A percentile compares a stretch with the other conserved stretches of the same genome.
phyloP scores from a whole-genome alignment of 2,113 vertebrate genomes.

The Danionella cerebrum region DNA sequence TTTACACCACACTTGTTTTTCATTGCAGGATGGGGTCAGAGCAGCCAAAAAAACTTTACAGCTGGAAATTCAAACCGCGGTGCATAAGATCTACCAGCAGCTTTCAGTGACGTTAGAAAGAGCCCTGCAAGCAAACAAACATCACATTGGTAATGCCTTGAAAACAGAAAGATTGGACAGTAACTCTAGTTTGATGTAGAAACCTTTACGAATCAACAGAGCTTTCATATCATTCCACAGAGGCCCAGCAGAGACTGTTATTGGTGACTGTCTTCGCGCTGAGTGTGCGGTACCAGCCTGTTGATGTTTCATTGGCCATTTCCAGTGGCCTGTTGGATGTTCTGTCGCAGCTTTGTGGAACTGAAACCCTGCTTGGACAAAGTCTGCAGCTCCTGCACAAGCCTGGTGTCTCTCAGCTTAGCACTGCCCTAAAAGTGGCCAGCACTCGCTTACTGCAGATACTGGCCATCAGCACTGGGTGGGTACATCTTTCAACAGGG shows the following conservation, averaged over 20 bases:
- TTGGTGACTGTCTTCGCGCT: constrained; percentile 94
- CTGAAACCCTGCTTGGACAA: constrained; percentile 90
- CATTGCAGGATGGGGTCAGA: constrained; percentile 82
- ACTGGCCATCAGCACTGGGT: constrained; percentile 96
- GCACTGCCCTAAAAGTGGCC: constrained; percentile 92
- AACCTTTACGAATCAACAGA: too few species aligned
- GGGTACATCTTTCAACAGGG: too few species aligned
- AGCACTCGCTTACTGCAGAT: constrained; percentile 93
- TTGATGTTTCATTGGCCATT: constrained; percentile 92
- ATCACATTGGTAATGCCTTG: constrained; percentile 78
- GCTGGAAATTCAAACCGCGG: constrained; percentile 88
- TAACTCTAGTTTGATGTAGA: too few species aligned
- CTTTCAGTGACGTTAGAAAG: constrained; percentile 82
- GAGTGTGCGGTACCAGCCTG: constrained; percentile 93
- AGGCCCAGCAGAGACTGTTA: constrained; percentile 93
- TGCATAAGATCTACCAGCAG: constrained; percentile 97
- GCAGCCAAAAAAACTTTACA: constrained; percentile 89
- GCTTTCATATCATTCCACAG: too few species aligned
- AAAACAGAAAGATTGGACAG: too few species aligned
- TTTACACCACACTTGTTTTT: too few species aligned
- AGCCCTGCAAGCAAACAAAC: constrained; percentile 90
- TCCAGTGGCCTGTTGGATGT: constrained; percentile 91
- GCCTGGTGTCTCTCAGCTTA: constrained; percentile 87
- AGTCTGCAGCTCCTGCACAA: constrained; percentile 88
- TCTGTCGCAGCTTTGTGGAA: constrained; percentile 89